A percentile compares a stretch with the other conserved stretches of the same genome.
Evolutionary conservation across 2,797 vertebrate genomes (phyloP).

Genomic region (Malurus leucopterus): DNA sequence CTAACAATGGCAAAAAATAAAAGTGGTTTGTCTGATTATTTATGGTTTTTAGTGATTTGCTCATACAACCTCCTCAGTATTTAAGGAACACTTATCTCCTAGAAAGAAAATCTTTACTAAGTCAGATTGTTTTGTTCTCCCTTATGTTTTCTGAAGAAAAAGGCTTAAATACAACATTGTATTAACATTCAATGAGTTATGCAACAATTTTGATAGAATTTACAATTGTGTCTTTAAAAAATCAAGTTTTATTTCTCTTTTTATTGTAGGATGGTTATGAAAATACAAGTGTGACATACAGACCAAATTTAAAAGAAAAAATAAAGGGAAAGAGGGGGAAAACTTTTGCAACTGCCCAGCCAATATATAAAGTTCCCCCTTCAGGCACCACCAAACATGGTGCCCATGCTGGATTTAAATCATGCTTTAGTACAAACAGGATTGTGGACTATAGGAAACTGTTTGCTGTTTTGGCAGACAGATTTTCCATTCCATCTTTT

Average conservation of each 20-base stretch:
- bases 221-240: background rate
- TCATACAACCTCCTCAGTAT: background rate
- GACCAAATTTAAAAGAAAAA: background rate
- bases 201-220: slow-evolving; percentile 19
- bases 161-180: background rate
- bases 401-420: background rate
- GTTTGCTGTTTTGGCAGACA: background rate
- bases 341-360: background rate
- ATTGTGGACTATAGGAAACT: slow-evolving; percentile 39
- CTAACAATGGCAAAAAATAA: background rate
- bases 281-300: background rate
- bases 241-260: slow-evolving; percentile 14
- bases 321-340: fast-evolving
- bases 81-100: background rate
- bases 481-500: background rate
- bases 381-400: too few species aligned
- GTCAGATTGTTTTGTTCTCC: background rate
- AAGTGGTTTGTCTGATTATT: fast-evolving
- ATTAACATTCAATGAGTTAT: slow-evolving; percentile 47
- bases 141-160: background rate
- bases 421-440: background rate
- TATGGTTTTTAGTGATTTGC: background rate
- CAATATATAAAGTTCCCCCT: background rate
- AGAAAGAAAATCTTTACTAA: slow-evolving; percentile 30
- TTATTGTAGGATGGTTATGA: background rate